phyloP scores from a whole-genome alignment of 2,797 vertebrate genomes.

The Microtus agrestis region DNA sequence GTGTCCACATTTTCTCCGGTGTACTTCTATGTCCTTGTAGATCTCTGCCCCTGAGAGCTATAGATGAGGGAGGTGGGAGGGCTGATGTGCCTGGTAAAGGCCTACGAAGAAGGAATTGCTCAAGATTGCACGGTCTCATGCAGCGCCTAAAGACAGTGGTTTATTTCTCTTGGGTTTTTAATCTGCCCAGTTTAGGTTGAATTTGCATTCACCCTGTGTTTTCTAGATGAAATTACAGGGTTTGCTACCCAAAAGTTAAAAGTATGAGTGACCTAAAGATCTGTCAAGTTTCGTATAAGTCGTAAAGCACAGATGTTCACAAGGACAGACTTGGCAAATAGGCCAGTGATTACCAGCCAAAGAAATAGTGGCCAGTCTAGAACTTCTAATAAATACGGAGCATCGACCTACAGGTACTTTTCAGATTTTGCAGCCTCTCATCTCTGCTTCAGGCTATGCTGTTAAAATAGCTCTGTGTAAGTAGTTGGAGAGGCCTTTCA shows the following conservation, averaged over 20 bases:
- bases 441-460: constrained; percentile 45
- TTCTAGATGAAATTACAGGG: constrained; percentile 42
- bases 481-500: neutral
- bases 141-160: neutral
- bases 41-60: neutral
- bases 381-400: constrained; percentile 23
- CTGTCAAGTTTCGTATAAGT: neutral
- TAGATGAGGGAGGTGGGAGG: constrained; percentile 50
- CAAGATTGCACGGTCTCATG: neutral
- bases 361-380: constrained; percentile 56
- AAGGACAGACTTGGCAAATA: constrained; percentile 40
- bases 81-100: neutral
- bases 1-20: neutral
- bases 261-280: constrained; percentile 22
- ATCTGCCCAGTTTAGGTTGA: neutral
- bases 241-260: constrained; percentile 23
- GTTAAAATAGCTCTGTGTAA: constrained; percentile 49
- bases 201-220: constrained; percentile 5
- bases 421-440: neutral
- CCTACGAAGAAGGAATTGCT: neutral
- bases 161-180: constrained; percentile 54
- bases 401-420: constrained; percentile 1
- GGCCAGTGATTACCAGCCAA: constrained; percentile 4
- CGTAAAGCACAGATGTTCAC: constrained; percentile 29
- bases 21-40: constrained; percentile 30